These are phyloP conservation scores for Epizoanthus illoricatus DNA, from an alignment of 92 coral and sea anemone species.

Conservation along the genomic window DNA sequence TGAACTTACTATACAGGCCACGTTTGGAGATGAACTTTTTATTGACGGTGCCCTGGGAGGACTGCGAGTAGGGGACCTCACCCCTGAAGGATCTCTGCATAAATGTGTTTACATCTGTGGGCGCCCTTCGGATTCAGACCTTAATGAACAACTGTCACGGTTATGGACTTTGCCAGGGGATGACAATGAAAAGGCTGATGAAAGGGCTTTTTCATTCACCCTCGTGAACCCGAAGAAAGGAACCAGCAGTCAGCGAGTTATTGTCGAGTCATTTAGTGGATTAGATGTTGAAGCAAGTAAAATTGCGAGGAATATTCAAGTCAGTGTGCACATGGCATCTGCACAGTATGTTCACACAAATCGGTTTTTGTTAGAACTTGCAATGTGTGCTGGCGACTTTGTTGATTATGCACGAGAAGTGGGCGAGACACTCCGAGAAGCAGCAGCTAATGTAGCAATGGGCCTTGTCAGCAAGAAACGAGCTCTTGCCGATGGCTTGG, in stretches of 20 bases:
- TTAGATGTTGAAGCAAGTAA: conserved; percentile 52
- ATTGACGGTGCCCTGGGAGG: conserved; percentile 97
- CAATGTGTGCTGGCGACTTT: conserved; percentile 89
- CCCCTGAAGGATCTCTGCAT: conserved; percentile 90
- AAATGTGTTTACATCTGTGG: conserved; percentile 87
- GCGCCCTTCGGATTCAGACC: conserved; percentile 43
- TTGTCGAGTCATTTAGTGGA: conserved; percentile 45
- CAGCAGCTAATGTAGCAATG: conserved; percentile 95
- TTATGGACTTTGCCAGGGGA: conserved; percentile 71
- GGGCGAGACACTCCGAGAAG: conserved; percentile 90
- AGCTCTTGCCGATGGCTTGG: conserved; percentile 90
- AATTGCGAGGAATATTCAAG: conserved; percentile 78
- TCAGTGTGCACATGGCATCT: conserved; percentile 84
- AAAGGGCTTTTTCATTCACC: conserved; percentile 83
- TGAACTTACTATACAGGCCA: conserved; percentile 72
- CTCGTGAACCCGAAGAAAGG: conserved; percentile 78
- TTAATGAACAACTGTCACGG: conserved; percentile 47
- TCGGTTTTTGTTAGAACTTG: conserved; percentile 87
- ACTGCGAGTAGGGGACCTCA: conserved; percentile 82
- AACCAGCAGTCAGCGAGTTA: conserved; percentile 44
- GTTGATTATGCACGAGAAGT: conserved; percentile 85
- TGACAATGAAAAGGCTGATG: conserved; percentile 65
- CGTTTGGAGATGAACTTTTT: conserved; percentile 77
- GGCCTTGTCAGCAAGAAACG: conserved; percentile 96
- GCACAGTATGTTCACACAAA: conserved; percentile 93